phyloP scores from a whole-genome alignment of 2,888 invertebrate genomes.

The Pelosia muscerda region DNA sequence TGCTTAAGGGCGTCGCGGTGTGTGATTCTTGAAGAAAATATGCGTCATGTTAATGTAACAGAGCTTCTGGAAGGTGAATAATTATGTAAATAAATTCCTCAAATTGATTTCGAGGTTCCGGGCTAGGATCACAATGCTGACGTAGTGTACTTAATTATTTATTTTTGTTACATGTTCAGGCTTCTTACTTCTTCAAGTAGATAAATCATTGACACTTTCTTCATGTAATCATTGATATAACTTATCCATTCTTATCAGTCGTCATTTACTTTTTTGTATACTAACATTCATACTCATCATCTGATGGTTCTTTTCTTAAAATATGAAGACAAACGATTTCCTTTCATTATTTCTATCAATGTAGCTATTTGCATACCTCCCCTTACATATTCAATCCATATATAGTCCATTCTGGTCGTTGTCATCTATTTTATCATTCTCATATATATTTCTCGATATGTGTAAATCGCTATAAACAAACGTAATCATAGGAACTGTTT shows the following conservation, averaged over 20 bases:
- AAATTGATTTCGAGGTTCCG: neutral
- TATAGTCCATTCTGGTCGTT: neutral
- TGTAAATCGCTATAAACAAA: too few species aligned
- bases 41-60: neutral
- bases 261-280: too few species aligned
- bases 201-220: neutral
- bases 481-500: neutral
- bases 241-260: too few species aligned
- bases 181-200: too few species aligned
- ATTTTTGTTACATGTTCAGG: neutral
- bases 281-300: neutral
- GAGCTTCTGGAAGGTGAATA: neutral
- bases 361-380: neutral
- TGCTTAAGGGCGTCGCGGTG: constrained; percentile 20
- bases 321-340: neutral
- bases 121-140: neutral
- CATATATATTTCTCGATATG: too few species aligned
- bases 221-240: neutral
- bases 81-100: neutral
- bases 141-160: neutral
- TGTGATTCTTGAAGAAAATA: neutral
- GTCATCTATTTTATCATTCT: neutral
- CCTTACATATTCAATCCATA: neutral
- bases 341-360: neutral
- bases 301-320: neutral